Evolutionary conservation across 2,797 vertebrate species (phyloP), one percentile per base, ranked within the genome.

Genomic region (Clarias laeviceps): DNA sequence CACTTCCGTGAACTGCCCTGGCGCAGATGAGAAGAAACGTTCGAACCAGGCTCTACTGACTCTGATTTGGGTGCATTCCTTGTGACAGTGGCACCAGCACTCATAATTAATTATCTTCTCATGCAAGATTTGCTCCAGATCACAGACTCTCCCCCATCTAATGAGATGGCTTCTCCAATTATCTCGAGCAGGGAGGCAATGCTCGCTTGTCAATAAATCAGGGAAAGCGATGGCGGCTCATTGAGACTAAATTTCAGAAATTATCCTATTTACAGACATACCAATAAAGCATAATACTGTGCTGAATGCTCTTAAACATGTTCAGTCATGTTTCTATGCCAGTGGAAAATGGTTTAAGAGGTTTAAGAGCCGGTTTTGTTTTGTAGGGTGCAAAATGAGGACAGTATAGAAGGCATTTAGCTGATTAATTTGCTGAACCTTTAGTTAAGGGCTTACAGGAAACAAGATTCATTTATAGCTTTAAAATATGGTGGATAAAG

Each of bases 31-130:
- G 89, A 93, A 87, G 86, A 90, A 90, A 84, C 85, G 85, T 84
- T 89, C 56, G 87, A 79, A 68, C 72, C 89, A 73, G 80, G 45
- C 89, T 90, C 89, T 56, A 87, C 54, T 76, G 80, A 87, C 89
- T 84, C 87, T n/a, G 62, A 74, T 89, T 89, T 84, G 37, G 7
- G 86, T 87, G 88, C 89, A 88, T 91, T 88, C 68, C 82, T 90
- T 90, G 85, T 90, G 90, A 89, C 86, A 85, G 88, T 81, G 84
- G 89, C 90, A 92, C 86, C 85, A 65, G 87, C 89, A 85, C 90
- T 94, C 91, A 90, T 93, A 93, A 94, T 93, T 94, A 95, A 93
- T 95, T 92, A 93, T 93, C 91, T 94, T 76, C 87, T 93, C 87
- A 88, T 87, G 89, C 88, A 88, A 90, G 72, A 93, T 87, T 88